phyloP scores from a whole-genome alignment of 2,797 vertebrate genomes.

The Myoxocephalus aenaeus region DNA sequence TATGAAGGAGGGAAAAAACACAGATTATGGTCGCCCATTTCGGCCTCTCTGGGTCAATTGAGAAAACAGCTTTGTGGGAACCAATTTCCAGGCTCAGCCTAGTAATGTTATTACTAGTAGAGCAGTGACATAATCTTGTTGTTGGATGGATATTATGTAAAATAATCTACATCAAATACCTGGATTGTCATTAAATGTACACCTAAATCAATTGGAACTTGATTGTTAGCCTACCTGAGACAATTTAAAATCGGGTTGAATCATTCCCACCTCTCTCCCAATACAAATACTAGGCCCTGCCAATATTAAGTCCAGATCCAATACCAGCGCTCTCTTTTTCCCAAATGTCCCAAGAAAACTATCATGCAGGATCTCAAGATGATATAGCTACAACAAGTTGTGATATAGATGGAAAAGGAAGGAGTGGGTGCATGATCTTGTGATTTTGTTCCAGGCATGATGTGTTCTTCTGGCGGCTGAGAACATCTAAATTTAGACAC shows the following conservation, averaged over 20 bases:
- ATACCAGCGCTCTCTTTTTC: background rate
- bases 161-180: background rate
- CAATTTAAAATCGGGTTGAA: background rate
- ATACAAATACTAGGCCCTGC: background rate
- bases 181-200: slow-evolving; percentile 17
- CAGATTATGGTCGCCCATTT: slow-evolving; percentile 8
- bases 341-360: slow-evolving; percentile 1
- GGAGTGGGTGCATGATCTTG: slow-evolving; percentile 41
- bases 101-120: slow-evolving; percentile 5
- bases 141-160: background rate
- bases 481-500: slow-evolving; percentile 80
- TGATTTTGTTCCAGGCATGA: slow-evolving; percentile 63
- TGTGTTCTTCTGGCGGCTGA: slow-evolving; percentile 70
- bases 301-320: background rate
- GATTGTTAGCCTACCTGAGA: background rate
- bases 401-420: slow-evolving; percentile 19
- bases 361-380: background rate
- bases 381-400: background rate
- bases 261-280: background rate
- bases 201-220: slow-evolving; percentile 12
- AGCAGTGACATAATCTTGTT: slow-evolving; percentile 20
- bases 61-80: slow-evolving; percentile 33
- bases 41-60: background rate
- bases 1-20: slow-evolving; percentile 21
- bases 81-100: slow-evolving; percentile 12